Evolutionary conservation across 2,888 invertebrate species (phyloP), one percentile per base, ranked within the genome.

Genomic region (Diarsia brunnea): DNA sequence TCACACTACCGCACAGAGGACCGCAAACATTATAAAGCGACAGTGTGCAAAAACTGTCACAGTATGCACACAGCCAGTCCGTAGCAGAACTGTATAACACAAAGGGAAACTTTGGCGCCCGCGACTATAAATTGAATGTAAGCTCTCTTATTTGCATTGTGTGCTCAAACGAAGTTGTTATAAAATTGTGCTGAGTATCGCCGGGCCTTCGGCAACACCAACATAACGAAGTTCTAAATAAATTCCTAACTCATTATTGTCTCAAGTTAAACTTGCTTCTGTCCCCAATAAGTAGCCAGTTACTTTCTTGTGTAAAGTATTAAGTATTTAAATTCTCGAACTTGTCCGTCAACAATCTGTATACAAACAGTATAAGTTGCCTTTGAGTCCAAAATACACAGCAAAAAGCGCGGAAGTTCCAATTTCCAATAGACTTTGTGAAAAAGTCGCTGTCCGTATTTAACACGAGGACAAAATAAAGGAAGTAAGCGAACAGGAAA

Each of bases 41-140:
- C 69, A 83, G 77, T 87, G 80, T 88, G 87, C 87, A 90, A 89
- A 91, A 92, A 91, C 89, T 91, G 90, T 89, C 88, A 79, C 87
- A 89, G 81, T 78, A 80, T 85, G 86, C 89, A 89, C 85, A 89
- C 75, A 69, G 60, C 79, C 78, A 84, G 84, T 84, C 89, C 85
- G 80, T 87, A 81, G 38, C 79, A 81, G 84, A 87, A 87, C 89
- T 89, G 75, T 83, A 69, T 86, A 69, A 60, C 51, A 91, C 91
- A 93, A 91, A 90, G 89, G 84, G 73, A 87, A 92, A 93, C 89
- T 92, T 92, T 89, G 73, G 80, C 83, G 84, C 79, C 85, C 87
- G 89, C 78, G 89, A 90, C 86, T 87, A 88, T 91, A 91, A 93
- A 93, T 94, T 93, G 91, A 93, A 92, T 93, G 92, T 91, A 90